These are phyloP conservation scores for Marmota monax DNA, from an alignment of 2,113 vertebrate genomes.

Conservation along the genomic window DNA sequence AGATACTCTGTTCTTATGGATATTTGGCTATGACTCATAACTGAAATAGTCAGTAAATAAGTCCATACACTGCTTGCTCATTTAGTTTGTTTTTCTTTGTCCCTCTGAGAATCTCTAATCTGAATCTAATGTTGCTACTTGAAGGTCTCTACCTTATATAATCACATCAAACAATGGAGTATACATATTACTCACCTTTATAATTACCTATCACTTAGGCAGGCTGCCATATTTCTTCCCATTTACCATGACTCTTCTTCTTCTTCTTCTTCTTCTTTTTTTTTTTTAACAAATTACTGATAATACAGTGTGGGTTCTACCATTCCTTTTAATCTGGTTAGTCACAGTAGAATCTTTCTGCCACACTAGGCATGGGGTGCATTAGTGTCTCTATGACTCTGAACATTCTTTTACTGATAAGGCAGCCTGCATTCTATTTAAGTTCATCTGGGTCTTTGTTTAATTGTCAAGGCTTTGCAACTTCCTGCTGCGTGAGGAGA, in stretches of 20 bases:
- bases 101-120: slow-evolving; percentile 32
- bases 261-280: no score
- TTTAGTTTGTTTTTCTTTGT: not conserved
- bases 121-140: not conserved
- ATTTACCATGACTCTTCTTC: not conserved
- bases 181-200: not conserved
- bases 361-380: not conserved
- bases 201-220: slow-evolving; percentile 26
- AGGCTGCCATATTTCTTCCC: slow-evolving; percentile 23
- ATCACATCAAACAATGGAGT: not conserved
- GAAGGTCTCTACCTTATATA: slow-evolving; percentile 9
- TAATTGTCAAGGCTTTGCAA: slow-evolving; percentile 76
- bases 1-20: not conserved
- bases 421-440: slow-evolving; percentile 25
- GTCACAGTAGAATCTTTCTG: slow-evolving; percentile 9
- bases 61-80: not conserved
- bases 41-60: not conserved
- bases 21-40: not conserved
- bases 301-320: not conserved
- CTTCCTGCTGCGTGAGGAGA: slow-evolving; percentile 77
- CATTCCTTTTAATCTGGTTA: slow-evolving; percentile 38
- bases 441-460: slow-evolving; percentile 79
- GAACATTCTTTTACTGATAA: slow-evolving; percentile 12
- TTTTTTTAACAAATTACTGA: slow-evolving; percentile 35
- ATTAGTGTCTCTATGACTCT: not conserved